These are phyloP conservation scores for Amphipyra berbera DNA, from an alignment of 2,888 invertebrate genomes.

Conservation along the genomic window DNA sequence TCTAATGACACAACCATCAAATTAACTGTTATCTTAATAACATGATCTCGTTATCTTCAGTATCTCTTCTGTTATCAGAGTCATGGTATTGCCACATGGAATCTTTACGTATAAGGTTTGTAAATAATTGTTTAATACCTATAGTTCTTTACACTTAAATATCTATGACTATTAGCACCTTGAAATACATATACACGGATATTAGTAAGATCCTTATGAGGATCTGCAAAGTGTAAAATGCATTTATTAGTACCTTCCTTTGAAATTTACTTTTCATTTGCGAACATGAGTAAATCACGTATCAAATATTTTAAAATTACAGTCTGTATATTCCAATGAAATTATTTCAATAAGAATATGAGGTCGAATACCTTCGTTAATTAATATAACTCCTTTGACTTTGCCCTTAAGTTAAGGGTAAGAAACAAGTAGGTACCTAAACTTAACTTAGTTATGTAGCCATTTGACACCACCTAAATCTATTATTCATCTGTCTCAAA, in stretches of 20 bases:
- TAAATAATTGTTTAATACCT: slow-evolving; percentile 18
- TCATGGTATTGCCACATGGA: slow-evolving; percentile 16
- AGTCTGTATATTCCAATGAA: background rate
- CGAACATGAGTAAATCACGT: background rate
- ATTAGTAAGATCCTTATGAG: background rate
- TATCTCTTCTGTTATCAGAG: slow-evolving; percentile 47
- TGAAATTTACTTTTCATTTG: slow-evolving; percentile 4
- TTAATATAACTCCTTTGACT: too few species aligned
- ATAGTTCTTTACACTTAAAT: background rate
- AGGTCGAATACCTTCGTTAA: too few species aligned
- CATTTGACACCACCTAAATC: background rate
- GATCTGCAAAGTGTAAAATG: slow-evolving; percentile 1
- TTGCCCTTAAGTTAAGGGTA: background rate
- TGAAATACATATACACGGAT: background rate
- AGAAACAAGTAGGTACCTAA: background rate
- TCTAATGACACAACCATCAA: slow-evolving; percentile 23
- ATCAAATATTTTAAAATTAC: background rate
- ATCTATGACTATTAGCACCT: background rate
- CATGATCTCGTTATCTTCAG: slow-evolving; percentile 60
- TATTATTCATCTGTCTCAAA: background rate
- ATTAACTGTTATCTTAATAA: slow-evolving; percentile 42
- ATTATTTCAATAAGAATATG: slow-evolving; percentile 2
- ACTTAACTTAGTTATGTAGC: background rate
- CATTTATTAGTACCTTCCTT: background rate
- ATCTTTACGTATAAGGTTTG: slow-evolving; percentile 1